phyloP scores from a whole-genome alignment of 2,113 vertebrate genomes.

The Hypanus sabinus region DNA sequence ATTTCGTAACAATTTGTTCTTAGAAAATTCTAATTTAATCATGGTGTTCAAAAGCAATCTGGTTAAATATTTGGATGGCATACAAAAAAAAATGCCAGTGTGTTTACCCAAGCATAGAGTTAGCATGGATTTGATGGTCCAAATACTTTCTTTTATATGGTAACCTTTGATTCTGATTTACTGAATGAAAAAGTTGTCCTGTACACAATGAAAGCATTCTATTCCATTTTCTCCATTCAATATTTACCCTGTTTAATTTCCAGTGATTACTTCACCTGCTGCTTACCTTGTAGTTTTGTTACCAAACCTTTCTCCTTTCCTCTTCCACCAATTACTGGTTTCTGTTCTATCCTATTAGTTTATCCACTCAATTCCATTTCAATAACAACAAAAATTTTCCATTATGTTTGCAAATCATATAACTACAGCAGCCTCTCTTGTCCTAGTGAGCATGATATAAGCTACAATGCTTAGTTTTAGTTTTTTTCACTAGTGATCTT shows the following conservation, averaged over 20 bases:
- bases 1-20: background rate
- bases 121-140: too few relatives aligned
- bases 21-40: too few relatives aligned
- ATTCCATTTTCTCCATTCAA: background rate
- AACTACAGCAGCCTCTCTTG: background rate
- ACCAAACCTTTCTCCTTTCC: background rate
- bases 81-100: too few relatives aligned
- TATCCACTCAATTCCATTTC: background rate
- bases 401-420: background rate
- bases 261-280: background rate
- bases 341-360: background rate
- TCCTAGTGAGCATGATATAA: background rate
- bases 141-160: too few relatives aligned
- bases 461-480: background rate
- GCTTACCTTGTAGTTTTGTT: background rate
- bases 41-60: too few relatives aligned
- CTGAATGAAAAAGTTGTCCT: background rate
- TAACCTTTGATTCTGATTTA: background rate
- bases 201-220: background rate
- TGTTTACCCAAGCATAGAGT: too few relatives aligned
- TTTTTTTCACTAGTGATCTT: background rate
- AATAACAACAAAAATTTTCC: background rate
- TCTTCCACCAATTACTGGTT: background rate
- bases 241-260: background rate
- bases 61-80: too few relatives aligned